phyloP scores from a whole-genome alignment of 2,113 vertebrate genomes.

The Bombycilla garrulus region DNA sequence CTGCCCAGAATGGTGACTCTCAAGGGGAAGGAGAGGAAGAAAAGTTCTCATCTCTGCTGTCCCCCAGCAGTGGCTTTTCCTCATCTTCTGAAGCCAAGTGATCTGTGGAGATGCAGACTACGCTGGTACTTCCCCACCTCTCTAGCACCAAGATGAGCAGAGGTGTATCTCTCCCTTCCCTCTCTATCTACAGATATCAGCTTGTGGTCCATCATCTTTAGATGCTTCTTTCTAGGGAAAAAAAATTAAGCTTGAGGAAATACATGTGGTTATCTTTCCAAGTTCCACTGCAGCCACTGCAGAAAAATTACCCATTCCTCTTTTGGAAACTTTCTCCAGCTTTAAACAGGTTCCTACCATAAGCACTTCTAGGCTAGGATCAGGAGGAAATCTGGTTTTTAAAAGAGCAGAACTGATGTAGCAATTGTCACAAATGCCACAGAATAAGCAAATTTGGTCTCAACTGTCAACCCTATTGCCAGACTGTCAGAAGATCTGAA shows the following conservation, averaged over 20 bases:
- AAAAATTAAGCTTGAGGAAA: conserved; percentile 10
- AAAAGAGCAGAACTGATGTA: conserved; percentile 16
- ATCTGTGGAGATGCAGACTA: neutral
- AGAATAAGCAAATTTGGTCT: conserved; percentile 48
- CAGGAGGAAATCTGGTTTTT: conserved; percentile 23
- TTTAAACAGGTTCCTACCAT: neutral
- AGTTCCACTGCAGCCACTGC: neutral
- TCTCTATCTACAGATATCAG: conserved; percentile 10
- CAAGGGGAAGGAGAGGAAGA: neutral
- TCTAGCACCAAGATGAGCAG: neutral
- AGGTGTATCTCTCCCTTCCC: neutral
- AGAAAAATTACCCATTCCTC: neutral
- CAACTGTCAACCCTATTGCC: conserved; percentile 35
- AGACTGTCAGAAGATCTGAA: conserved; percentile 55
- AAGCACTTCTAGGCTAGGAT: neutral
- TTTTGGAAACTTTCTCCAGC: neutral
- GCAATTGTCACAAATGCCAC: conserved; percentile 45
- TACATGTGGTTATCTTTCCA: neutral
- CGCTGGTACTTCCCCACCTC: neutral
- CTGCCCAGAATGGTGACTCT: neutral
- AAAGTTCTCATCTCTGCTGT: neutral
- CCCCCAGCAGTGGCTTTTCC: neutral
- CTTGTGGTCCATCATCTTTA: neutral
- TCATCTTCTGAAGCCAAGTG: neutral
- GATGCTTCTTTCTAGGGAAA: neutral